Base-by-base conservation (phyloP, 2,797 vertebrate species). In the Cossypha polioptera region DNA sequence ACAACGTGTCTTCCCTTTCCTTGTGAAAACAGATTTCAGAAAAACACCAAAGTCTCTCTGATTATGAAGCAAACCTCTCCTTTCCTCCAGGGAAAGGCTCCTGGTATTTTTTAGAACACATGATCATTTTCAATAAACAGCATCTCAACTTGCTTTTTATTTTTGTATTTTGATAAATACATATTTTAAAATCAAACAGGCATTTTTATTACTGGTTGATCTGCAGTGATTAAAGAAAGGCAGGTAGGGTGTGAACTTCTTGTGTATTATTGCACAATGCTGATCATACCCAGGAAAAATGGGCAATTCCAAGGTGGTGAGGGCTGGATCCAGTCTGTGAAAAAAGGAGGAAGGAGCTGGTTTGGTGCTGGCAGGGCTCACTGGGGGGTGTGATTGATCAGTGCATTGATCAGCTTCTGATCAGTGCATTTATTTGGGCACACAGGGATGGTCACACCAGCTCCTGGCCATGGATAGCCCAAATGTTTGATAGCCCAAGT, bases 311-410 rank as follows among this genome's bases (percentile, higher is more conserved):
- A 12, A 12, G 36, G 10, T 28, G 28, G 1, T 28, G 57, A n/a
- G 24, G 47, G 25, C 36, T 67, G 50, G 20, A 35, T n/a, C 40
- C 16, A 8, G 38, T 22, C 35, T 7, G 3, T 29, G 35, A 16
- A 28, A 29, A 8, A 0, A 4, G 62, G 36, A 24, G 7, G 3
- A 42, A 5, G 1, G 22, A 21, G 31, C 18, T n/a, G 35, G 2
- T 28, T 14, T 40, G 40, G 36, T 66, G 33, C 3, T 54, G 61
- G 40, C 57, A 51, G 50, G 54, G 72, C 54, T 43, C 36, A 2
- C 5, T 8, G 12, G 29, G 22, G 15, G 18, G 43, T 45, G 43
- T 45, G 53, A 6, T 7, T 10, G 22, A 5, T 50, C 3, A 6
- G 35, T 3, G 51, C 2, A 11, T 47, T 10, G 8, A 11, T 36